Evolutionary conservation across 2,113 vertebrate species (phyloP), one percentile per base, ranked within the genome.

Genomic region (Mionectes macconnelli): DNA sequence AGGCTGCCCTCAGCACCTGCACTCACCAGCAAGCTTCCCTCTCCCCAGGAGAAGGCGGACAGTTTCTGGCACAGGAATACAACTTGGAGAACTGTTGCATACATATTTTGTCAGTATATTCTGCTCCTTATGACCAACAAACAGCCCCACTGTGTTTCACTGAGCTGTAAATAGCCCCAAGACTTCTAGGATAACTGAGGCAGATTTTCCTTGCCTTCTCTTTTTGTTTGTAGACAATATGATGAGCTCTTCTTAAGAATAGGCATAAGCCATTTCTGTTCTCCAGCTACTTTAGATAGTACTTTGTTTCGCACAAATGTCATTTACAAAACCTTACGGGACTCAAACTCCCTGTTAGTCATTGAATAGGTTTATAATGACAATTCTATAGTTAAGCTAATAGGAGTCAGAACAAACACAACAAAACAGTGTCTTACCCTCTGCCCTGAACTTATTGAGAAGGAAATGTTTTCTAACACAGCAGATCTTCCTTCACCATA

Each of bases 381-480:
- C 14, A 80, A 4, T 62, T 89, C 20, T 67, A 35, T 24, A 56
- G 7, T 60, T 50, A 55, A 67, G n/a, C 25, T 79, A 87, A 78
- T 0, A 55, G 72, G 90, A 89, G 35, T 87, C 14, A 79, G 45
- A 45, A 84, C 67, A 89, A 95, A 91, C 44, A 89, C 73, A 96
- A 69, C 17, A 93, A 89, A 92, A 35, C 60, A 78, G 44, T 74
- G 39, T 79, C 98, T 97, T 93, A 99, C 99, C 98, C 98, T 98
- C 92, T 98, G 98, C 35, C 98, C 98, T 49, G 98, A 97, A 86
- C 96, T 98, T 96, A 98, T 98, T 12, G 97, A 98, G 97, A 99
- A 99, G 90, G 99, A 99, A 94, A 99, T 97, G 84, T 99, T 98
- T 86, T 98, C 98, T 69, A 99, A 97, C 78, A 99, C 96, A 53